Base-by-base conservation (phyloP, 1,140 invertebrate genomes). In the Panagrolaimus sp. region DNA sequence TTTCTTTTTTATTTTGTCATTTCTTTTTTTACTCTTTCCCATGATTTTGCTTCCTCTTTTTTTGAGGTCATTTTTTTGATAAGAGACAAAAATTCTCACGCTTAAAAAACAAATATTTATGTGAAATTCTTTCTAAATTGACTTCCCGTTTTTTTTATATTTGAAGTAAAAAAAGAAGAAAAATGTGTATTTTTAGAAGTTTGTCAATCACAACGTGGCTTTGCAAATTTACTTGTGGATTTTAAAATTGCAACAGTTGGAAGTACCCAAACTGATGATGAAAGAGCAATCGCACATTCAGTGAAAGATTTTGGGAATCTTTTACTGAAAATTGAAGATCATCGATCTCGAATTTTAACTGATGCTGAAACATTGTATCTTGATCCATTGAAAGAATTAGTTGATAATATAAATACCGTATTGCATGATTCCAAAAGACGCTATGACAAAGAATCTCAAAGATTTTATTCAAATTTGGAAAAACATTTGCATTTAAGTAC, bases 191-290 rank as follows among this genome's bases (percentile, higher is more conserved):
- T 88, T 89, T 67, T 87, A 96, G 94, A 91, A 78, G 86, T 96
- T 76, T 93, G 93, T 58, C 88, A 89, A 83, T 91, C 92, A 63
- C 93, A 96, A 86, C 88, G 91, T 84, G 89, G 90, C 79, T 89
- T 98, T 83, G 92, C 93, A 43, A 88, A 89, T 79, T 91, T 90
- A 78, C 86, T 98, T 79, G 89, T 89, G 77, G 91, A 93, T 80
- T 96, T 98, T 85, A 91, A 91, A 83, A 94, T 97, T 84, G 93
- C 95, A 85, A 94, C 91, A 83, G 95, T 96, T 76, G 94, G 93
- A 70, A 90, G 89, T 74, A 91, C 91, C 76, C 91, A 94, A 85
- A 97, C 94, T 21, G 94, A 98, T 84, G 94, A 97, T 87, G 94
- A 97, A 87, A 88, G 90, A 73, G 89, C 93, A 73, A 97, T 98